Base-by-base conservation (phyloP, 2,113 vertebrate species). In the Poeciliopsis turrubarensis region DNA sequence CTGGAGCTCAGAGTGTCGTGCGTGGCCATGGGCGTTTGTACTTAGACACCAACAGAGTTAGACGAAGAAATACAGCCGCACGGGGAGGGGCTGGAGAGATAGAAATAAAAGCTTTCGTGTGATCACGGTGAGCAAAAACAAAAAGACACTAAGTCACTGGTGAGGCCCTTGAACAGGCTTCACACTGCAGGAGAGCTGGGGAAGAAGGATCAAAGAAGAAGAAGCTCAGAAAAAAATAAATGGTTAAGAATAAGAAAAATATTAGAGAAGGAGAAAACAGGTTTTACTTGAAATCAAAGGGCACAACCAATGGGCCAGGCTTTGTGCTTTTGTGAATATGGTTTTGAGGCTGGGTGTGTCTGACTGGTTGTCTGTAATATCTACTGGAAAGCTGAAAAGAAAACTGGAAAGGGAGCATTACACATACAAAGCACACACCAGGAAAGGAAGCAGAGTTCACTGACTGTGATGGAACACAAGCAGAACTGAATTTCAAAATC, bases 401-500 rank as follows among this genome's bases (percentile, higher is more conserved):
- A 73, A 51, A 79, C 76, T 79, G 54, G 29, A 12, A 75, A 76
- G 75, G 57, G 47, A 82, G 68, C 68, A 30, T 78, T 84, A 73
- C 72, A 87, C 89, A 87, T 86, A 83, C 80, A 81, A 78, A 83
- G 63, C 66, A 72, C 27, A 57, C 67, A 44, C 65, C 72, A 75
- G 68, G 62, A 41, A 75, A 87, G 76, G 72, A 84, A 68, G 69
- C 71, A 3, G 66, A 73, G 73, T 76, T 77, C 82, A 86, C 63
- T 0, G 81, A 76, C 72, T 54, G 64, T 73, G 67, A 65, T 47
- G 61, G 44, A 66, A 64, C 71, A 68, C 83, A 84, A 70, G 63
- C 64, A 64, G 65, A 65, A 39, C 41, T 88, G 72, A 75, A 63
- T 67, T 85, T 88, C 85, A 75, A 83, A 80, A 87, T 90, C 5